A percentile compares a stretch with the other conserved stretches of the same genome.
Evolutionary conservation across 2,888 invertebrate species (phyloP).

Genomic region (Chrysodeixis includens): DNA sequence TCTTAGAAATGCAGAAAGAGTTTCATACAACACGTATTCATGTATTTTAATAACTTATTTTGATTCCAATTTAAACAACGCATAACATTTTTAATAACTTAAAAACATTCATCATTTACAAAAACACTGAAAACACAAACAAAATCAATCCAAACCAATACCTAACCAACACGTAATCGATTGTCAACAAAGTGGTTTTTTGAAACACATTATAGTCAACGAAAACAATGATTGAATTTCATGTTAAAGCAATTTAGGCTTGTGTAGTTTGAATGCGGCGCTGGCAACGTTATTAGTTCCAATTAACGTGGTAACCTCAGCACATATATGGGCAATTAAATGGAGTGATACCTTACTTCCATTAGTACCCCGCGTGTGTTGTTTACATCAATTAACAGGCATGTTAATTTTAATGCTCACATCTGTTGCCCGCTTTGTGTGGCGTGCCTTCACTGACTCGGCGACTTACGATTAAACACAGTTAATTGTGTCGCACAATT

Average conservation of each 20-base stretch:
- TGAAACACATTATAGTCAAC: conserved; percentile 18
- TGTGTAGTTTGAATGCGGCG: conserved; percentile 74
- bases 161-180: neutral
- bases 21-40: no score
- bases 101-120: neutral
- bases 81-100: neutral
- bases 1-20: no score
- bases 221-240: conserved; percentile 63
- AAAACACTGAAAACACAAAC: neutral
- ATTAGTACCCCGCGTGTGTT: conserved; percentile 81
- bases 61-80: neutral
- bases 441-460: conserved; percentile 66
- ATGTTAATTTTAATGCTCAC: conserved; percentile 82
- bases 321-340: conserved; percentile 87
- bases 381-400: conserved; percentile 87
- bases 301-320: conserved; percentile 87
- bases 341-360: conserved; percentile 88
- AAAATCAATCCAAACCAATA: neutral
- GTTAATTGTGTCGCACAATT: conserved; percentile 55
- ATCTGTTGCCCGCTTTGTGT: conserved; percentile 72
- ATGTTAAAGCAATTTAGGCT: conserved; percentile 68
- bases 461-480: conserved; percentile 56
- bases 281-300: conserved; percentile 84
- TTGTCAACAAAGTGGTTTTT: conserved; percentile 1
- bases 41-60: neutral